Base-by-base conservation (phyloP, 2,888 invertebrate species). In the Phortica okadai region DNA sequence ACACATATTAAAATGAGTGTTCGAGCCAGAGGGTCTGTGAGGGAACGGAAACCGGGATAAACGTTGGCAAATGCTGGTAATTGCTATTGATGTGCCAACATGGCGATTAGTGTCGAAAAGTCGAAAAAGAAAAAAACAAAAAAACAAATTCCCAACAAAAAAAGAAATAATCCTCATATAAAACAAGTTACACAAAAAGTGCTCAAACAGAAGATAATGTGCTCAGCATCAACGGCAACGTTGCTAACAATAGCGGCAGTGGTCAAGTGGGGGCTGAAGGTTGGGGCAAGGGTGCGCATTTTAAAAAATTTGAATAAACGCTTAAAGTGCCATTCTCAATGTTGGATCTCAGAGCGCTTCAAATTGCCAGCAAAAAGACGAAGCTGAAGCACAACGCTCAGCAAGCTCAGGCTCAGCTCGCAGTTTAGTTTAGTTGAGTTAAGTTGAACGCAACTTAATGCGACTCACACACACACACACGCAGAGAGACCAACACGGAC, bases 31-130 rank as follows among this genome's bases (percentile, higher is more conserved):
- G 10, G 50, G 4, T 11, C 2, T 11, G 33, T 64, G 25, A 54
- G 41, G 7, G 5, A 45, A 8, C 16, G 44, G 44, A 2, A 16
- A 11, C 7, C 3, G 44, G 8, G 6, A 44, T 11, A 33, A 67
- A 33, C 14, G 67, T 7, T 11, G 67, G 67, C 14, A 41, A 14
- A 33, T 14, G 41, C 1, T 67, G 33, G 83, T 83, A 83, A 83
- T 83, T 84, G 82, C 82, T 83, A 84, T 83, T 84, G 83, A 84
- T 83, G 83, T 81, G 80, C 79, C 84, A 83, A 84, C 83, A 83
- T 83, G 80, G 81, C 83, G 84, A 84, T 84, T 84, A 83, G 84
- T 82, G 74, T 6, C 33, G 33, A 33, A 33, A 33, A 33, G 33
- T 33, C 4, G 33, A 5, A 33, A 33, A 33, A 33, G 4, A 33